Evolutionary conservation across 2,888 invertebrate species (phyloP), one percentile per base, ranked within the genome.

Genomic region (Pristionchus maxplancki): DNA sequence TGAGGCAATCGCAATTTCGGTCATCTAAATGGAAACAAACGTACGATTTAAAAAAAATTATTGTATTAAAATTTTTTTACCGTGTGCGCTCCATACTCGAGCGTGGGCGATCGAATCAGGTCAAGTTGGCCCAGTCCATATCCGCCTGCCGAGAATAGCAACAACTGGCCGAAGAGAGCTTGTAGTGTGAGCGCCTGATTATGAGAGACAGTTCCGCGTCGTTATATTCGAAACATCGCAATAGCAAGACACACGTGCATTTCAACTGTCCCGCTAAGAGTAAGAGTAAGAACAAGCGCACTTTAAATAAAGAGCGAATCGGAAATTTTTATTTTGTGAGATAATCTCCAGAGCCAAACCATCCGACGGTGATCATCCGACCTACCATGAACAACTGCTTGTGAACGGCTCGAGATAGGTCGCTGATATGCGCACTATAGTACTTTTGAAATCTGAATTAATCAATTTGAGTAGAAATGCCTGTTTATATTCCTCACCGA

Each of bases 1-100:
- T 11, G 78, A 48, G 44, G 78, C 78, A n/a, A 78, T 78, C 11
- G 44, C 40, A 13, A 78, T 28, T 28, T 78, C 78, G 28, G 44
- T 78, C 17, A 28, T 48, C 78, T 78, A n/a, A n/a, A n/a, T n/a
- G n/a, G n/a, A n/a, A n/a, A n/a, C n/a, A n/a, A n/a, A n/a, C n/a
- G n/a, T n/a, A n/a, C n/a, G n/a, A n/a, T n/a, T n/a, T n/a, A n/a
- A n/a, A n/a, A n/a, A n/a, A n/a, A n/a, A n/a, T n/a, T n/a, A n/a
- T n/a, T n/a, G n/a, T n/a, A n/a, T n/a, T n/a, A 9, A 53, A 20
- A 20, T 17, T 1, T 20, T 20, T n/a, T 6, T 6, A 78, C 78
- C 78, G 48, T 78, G 44, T 78, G 78, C 13, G 44, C 48, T 40
- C 78, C 44, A n/a, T 78, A 78, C 44, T 78, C 78, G n/a, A 78